These are phyloP conservation scores for Pomatostomus ruficeps DNA, from an alignment of 2,113 vertebrate genomes.

Conservation along the genomic window DNA sequence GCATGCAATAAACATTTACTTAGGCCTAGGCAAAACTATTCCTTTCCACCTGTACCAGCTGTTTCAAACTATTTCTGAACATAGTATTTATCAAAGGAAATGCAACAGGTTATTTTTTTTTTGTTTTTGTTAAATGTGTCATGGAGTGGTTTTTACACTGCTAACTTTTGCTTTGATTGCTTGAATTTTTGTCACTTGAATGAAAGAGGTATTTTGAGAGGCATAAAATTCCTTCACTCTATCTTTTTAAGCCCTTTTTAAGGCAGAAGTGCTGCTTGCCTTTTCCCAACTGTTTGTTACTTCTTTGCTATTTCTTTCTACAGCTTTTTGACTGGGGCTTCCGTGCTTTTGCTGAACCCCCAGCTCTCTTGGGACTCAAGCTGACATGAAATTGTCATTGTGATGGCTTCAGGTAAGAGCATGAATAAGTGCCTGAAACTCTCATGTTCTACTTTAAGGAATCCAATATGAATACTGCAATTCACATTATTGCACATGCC, in stretches of 20 bases:
- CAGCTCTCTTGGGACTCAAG: background rate
- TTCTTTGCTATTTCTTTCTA: background rate
- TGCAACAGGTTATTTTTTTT: background rate
- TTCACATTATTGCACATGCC: background rate
- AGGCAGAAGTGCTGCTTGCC: background rate
- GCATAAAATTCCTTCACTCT: background rate
- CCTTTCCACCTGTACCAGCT: conserved; percentile 43
- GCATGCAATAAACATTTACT: conserved; percentile 30
- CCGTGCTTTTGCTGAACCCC: background rate
- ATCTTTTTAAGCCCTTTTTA: background rate
- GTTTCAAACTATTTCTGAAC: conserved; percentile 41
- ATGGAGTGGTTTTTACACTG: conserved; percentile 13
- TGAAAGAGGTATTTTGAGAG: background rate
- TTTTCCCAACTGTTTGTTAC: background rate
- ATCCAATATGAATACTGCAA: background rate
- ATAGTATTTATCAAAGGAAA: conserved; percentile 41
- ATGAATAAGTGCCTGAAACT: background rate
- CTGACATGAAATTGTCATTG: background rate
- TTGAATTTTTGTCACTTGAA: background rate
- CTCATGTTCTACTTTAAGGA: background rate
- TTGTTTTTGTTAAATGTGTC: background rate
- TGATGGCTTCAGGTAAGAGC: background rate
- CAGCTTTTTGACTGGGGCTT: background rate
- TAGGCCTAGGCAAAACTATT: conserved; percentile 48
- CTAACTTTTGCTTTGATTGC: conserved; percentile 21